These are phyloP conservation scores for Ectemnius lituratus DNA, from an alignment of 2,888 invertebrate genomes.

Conservation along the genomic window DNA sequence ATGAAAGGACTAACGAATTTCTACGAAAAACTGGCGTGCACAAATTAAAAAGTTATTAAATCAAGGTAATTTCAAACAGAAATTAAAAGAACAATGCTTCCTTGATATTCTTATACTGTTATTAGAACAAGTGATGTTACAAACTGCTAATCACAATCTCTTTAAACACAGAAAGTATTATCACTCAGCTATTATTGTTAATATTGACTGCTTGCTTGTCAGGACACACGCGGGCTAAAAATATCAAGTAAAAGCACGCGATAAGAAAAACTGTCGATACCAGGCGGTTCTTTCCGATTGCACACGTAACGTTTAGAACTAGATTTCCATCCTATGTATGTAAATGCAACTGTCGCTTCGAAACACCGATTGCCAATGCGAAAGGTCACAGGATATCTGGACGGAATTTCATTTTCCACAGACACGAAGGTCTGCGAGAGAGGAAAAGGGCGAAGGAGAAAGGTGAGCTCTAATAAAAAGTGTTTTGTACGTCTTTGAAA, in stretches of 20 bases:
- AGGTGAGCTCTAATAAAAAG: not conserved
- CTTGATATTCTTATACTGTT: no score
- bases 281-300: constrained; percentile 16
- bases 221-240: not conserved
- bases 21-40: not conserved
- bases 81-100: no score
- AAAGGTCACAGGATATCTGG: constrained; percentile 17
- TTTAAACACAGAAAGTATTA: not conserved
- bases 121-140: no score
- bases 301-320: constrained; percentile 29
- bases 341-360: constrained; percentile 23
- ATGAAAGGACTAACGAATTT: not conserved
- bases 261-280: constrained; percentile 14
- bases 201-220: no score
- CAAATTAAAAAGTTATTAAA: not conserved
- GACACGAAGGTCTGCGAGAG: not conserved
- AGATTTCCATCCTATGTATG: constrained; percentile 26
- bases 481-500: no score
- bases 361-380: constrained; percentile 1
- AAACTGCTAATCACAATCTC: no score
- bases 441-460: not conserved
- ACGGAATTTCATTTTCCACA: not conserved
- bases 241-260: constrained; percentile 1
- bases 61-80: not conserved
- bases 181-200: not conserved